Evolutionary conservation across 1,140 invertebrate species (phyloP), one percentile per base, ranked within the genome.

Genomic region (Caenorhabditis briggsae): DNA sequence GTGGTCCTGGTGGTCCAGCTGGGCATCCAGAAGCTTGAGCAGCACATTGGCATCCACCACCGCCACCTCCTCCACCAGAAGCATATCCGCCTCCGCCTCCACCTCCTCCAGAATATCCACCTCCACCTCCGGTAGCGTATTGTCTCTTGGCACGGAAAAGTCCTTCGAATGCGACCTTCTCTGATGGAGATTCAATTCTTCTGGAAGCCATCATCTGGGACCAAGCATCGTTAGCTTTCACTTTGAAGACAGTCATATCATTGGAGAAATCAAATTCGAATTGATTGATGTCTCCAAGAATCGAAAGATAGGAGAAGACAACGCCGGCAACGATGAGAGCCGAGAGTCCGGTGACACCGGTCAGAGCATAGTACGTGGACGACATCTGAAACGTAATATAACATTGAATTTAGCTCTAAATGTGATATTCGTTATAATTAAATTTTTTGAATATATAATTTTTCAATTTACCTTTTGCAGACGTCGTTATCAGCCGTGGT

Each of bases 1-100:
- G 56, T 2, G 83, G 83, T 50, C 83, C 83, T 50, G 83, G 83
- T 61, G 83, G 83, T 48, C 83, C 83, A 11, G 83, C 83, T 61
- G 83, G 83, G 43, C 83, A 84, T 25, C 83, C 59, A 43, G 83
- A 84, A 64, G 83, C 83, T 61, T 84, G 58, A 25, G 83, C 83
- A 48, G 58, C 83, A 59, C 83, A 84, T 48, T 84, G 83, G 59
- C 83, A 84, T 59, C 59, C 43, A 12, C 83, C 59, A 20, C 82
- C 59, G 5, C 56, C 83, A 48, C 83, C 46, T n/a, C 82, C 53
- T 20, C 48, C 48, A 25, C 82, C 82, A 9, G 46, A 18, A 43
- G 65, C 65, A n/a, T 43, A 43, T 70, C 65, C 65, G 18, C 65
- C 65, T 50, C 70, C 70, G 23, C 70, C 70, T 33, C 56, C 50